These are phyloP conservation scores for Anniella stebbinsi DNA, from an alignment of 2,797 vertebrate genomes.

Conservation along the genomic window DNA sequence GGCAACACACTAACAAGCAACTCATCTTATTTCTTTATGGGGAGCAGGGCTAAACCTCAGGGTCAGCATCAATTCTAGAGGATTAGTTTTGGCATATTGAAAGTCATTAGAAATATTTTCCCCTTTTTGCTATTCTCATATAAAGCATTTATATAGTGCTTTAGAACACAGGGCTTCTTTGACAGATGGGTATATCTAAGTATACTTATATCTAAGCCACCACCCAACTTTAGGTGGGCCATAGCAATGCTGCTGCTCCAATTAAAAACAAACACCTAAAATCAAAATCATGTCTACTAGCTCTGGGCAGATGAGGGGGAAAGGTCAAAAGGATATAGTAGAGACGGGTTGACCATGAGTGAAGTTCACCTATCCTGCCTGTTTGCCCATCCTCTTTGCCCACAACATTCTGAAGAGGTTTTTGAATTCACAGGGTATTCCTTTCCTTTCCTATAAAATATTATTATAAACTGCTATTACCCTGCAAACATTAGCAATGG, in stretches of 20 bases:
- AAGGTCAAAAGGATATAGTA: background rate
- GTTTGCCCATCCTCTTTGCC: too few species aligned
- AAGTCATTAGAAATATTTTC: constrained; percentile 49
- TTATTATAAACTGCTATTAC: too few species aligned
- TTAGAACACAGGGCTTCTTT: background rate
- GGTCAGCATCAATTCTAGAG: constrained; percentile 53
- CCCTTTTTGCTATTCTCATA: constrained; percentile 29
- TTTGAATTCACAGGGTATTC: too few species aligned
- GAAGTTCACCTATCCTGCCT: background rate
- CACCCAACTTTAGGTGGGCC: background rate
- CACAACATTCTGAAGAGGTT: too few species aligned
- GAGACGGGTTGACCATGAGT: background rate
- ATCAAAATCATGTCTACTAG: background rate
- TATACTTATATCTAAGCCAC: background rate
- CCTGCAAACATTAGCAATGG: too few species aligned
- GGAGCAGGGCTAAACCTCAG: constrained; percentile 40
- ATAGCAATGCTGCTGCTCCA: background rate
- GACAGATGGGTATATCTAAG: too few species aligned
- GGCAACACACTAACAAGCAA: constrained; percentile 69
- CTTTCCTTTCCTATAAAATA: too few species aligned
- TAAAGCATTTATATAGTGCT: too few species aligned
- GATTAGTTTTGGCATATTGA: constrained; percentile 65
- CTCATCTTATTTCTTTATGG: constrained; percentile 56
- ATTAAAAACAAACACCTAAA: background rate
- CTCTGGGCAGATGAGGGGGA: background rate